Base-by-base conservation (phyloP, 2,113 vertebrate species). In the Perognathus longimembris region DNA sequence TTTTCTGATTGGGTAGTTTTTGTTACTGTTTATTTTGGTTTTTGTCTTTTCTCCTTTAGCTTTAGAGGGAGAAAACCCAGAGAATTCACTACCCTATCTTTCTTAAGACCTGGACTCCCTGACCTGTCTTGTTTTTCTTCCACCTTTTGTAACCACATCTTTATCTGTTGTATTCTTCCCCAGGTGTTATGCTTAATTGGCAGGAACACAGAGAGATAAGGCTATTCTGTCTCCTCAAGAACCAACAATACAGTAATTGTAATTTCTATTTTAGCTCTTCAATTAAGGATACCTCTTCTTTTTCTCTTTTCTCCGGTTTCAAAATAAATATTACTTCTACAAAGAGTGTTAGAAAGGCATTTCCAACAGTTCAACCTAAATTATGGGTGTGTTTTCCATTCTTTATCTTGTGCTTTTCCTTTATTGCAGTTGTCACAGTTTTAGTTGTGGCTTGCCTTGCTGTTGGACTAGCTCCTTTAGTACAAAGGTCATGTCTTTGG, bases 271-370 rank as follows among this genome's bases (percentile, higher is more conserved):
- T 85, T 91, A 50, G 26, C 78, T 54, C 74, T 67, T 88, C 30
- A 80, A 66, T 14, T 28, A 86, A 9, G 21, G 21, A 63, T 21
- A 86, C 28, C 22, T 76, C 66, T 89, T 76, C 66, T 89, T 50
- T 79, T 8, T 70, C 15, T 64, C 40, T 32, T 80, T 88, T 81
- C 38, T 63, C 22, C 67, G 64, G 69, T 70, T n/a, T 90, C 64
- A 82, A 38, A 90, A 80, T 85, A 90, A 85, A 75, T 50, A 76
- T n/a, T 90, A 28, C 59, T 34, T 73, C 81, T 32, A 45, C n/a
- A 59, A 7, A 78, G 14, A 81, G 30, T 59, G 36, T 69, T 88
- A 34, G 50, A 12, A 20, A 54, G 50, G 50, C 77, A 63, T 82
- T 20, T 20, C 83, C 57, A 74, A 22, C n/a, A 67, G 75, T 64